Conservation (phyloP, 2,113 vertebrate genomes). For the Heliornis fulica region DNA sequence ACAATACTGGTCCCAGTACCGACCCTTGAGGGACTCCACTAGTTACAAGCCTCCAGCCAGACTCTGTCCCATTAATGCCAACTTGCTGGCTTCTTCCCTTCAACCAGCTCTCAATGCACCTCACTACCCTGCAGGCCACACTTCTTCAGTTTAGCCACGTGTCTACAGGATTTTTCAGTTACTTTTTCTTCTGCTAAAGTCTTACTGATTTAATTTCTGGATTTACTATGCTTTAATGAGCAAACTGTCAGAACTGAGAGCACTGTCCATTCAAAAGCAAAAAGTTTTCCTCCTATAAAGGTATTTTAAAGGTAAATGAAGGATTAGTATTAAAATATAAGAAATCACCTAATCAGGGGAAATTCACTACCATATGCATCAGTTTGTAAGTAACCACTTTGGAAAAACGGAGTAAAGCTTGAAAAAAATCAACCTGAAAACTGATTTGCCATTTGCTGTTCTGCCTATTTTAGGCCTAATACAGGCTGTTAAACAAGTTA, state of each 20-base stretch:
- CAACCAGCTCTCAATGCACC: too few relatives aligned
- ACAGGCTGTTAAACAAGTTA: not conserved
- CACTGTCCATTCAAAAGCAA: not conserved
- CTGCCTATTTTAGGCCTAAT: not conserved
- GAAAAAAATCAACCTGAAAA: not conserved
- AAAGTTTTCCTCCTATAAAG: not conserved
- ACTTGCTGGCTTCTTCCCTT: too few relatives aligned
- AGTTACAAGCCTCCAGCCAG: too few relatives aligned
- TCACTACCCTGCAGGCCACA: too few relatives aligned
- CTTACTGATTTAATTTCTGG: not conserved
- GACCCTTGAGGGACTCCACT: too few relatives aligned
- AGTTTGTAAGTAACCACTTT: not conserved
- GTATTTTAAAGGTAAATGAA: not conserved
- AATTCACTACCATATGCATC: not conserved
- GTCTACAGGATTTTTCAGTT: not conserved
- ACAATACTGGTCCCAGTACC: too few relatives aligned
- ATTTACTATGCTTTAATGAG: not conserved
- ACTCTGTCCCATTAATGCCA: too few relatives aligned
- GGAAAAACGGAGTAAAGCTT: not conserved
- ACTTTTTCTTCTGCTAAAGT: not conserved
- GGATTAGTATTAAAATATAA: not conserved
- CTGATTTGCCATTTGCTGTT: not conserved
- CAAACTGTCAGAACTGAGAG: not conserved
- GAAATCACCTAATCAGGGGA: not conserved
- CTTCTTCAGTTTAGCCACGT: too few relatives aligned